These are phyloP conservation scores for Thera obeliscata DNA, from an alignment of 2,888 invertebrate species.

Conservation along the genomic window DNA sequence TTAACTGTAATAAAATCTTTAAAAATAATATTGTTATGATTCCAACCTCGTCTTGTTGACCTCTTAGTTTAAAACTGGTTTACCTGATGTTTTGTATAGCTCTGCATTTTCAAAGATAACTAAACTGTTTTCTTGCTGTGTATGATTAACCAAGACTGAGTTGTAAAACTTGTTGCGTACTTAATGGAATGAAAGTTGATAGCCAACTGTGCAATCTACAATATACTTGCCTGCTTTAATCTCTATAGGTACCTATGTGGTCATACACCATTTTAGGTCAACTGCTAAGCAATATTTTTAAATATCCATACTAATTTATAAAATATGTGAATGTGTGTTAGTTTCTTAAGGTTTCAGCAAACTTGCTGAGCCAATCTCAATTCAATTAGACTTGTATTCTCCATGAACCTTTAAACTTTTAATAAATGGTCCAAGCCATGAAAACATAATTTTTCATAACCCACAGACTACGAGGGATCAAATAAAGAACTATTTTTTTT, in stretches of 20 bases:
- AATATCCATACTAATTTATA: too few relatives aligned
- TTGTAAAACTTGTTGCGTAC: slow-evolving; percentile 21
- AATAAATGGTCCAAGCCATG: too few relatives aligned
- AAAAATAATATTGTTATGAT: neutral
- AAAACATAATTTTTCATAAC: too few relatives aligned
- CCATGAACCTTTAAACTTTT: too few relatives aligned
- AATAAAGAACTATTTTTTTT: too few relatives aligned
- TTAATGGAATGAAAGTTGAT: slow-evolving; percentile 30
- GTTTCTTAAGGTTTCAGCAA: too few relatives aligned
- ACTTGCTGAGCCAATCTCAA: neutral
- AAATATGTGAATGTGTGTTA: too few relatives aligned
- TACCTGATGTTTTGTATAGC: slow-evolving; percentile 19
- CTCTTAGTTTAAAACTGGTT: neutral
- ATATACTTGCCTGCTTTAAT: neutral
- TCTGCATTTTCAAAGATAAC: slow-evolving; percentile 18
- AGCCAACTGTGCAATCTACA: slow-evolving; percentile 22
- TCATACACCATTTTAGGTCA: neutral
- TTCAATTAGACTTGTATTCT: too few relatives aligned
- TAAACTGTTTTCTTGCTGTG: slow-evolving; percentile 4
- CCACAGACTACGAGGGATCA: too few relatives aligned
- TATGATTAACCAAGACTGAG: slow-evolving; percentile 13
- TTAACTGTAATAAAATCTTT: slow-evolving; percentile 17
- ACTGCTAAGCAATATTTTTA: neutral
- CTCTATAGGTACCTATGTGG: neutral
- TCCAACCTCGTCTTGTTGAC: neutral